phyloP scores from a whole-genome alignment of 2,888 invertebrate genomes.

The Chymomyza caudatula region DNA sequence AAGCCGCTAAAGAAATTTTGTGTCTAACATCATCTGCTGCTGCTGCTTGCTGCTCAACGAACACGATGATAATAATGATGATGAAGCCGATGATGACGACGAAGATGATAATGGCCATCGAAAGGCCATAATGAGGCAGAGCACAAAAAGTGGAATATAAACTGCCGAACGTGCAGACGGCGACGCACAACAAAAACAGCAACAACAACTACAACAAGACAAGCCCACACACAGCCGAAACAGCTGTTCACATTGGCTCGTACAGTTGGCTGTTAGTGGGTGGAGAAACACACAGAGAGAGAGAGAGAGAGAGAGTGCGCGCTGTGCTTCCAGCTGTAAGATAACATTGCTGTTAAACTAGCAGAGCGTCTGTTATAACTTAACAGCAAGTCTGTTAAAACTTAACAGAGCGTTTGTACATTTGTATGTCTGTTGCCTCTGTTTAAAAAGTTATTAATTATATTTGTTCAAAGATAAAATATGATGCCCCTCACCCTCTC shows the following conservation, averaged over 20 bases:
- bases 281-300: neutral
- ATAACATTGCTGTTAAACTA: neutral
- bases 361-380: neutral
- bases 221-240: slow-evolving; percentile 12
- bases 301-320: neutral
- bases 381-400: neutral
- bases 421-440: too few species aligned
- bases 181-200: neutral
- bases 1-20: slow-evolving; percentile 62
- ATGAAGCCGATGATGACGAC: neutral
- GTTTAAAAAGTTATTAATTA: too few species aligned
- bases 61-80: neutral
- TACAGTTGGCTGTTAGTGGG: neutral
- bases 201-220: neutral
- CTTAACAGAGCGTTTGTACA: neutral
- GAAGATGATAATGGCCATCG: neutral
- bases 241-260: slow-evolving; percentile 37
- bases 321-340: neutral
- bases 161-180: neutral
- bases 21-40: slow-evolving; percentile 55
- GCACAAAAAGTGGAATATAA: neutral
- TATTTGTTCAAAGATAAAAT: too few species aligned
- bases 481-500: neutral
- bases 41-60: slow-evolving; percentile 20
- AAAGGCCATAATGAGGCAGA: neutral